Conservation (phyloP, 1,140 invertebrate genomes). For the Rhopalosiphum maidis region DNA sequence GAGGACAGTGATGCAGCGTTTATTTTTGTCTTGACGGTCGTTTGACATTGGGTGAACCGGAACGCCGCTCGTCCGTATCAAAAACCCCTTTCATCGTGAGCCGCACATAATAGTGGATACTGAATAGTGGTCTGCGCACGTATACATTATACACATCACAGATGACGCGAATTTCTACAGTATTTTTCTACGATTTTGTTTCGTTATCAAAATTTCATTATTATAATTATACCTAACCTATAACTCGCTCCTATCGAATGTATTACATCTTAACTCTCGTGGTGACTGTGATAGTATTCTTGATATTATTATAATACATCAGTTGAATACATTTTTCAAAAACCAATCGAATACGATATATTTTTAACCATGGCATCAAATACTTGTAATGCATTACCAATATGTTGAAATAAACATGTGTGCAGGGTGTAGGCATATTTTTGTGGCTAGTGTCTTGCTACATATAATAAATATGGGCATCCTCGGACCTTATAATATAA, state of each 20-base stretch:
- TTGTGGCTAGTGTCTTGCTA: not conserved
- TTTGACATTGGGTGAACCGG: conserved; percentile 18
- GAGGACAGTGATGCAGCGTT: conserved; percentile 33
- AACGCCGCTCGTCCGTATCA: conserved; percentile 49
- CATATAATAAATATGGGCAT: not conserved
- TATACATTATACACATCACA: not conserved
- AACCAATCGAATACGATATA: not conserved
- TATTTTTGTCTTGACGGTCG: conserved; percentile 21
- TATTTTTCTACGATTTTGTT: not conserved
- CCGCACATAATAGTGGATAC: not conserved
- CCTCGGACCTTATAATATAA: not conserved
- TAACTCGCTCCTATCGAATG: too few relatives aligned
- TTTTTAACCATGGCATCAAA: too few relatives aligned
- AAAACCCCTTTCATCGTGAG: not conserved
- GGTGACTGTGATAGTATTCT: too few relatives aligned
- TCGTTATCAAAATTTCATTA: not conserved
- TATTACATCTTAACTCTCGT: too few relatives aligned
- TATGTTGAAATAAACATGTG: not conserved
- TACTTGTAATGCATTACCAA: not conserved
- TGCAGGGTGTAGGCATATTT: not conserved
- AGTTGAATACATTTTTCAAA: not conserved
- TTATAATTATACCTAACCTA: not conserved
- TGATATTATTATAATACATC: too few relatives aligned
- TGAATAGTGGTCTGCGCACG: not conserved
- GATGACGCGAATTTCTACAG: not conserved